A percentile compares a stretch with the other conserved stretches of the same genome.
Conservation (phyloP, 2,888 invertebrate genomes). For the Harpalus rubripes region DNA sequence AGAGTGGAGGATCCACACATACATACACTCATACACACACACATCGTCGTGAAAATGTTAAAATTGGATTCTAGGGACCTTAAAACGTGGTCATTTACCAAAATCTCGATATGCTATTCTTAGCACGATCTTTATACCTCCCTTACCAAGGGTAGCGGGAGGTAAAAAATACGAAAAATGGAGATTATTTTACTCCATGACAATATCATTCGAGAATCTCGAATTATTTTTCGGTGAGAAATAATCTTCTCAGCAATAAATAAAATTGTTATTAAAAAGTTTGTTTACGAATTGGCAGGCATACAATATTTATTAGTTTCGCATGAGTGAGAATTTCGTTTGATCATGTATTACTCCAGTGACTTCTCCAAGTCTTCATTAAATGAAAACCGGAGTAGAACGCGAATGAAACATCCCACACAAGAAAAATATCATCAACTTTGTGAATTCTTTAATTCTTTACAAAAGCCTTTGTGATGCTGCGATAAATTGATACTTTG, state of each 20-base stretch:
- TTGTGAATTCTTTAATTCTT: constrained; percentile 26
- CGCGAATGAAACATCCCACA: not conserved
- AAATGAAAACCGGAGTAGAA: not conserved
- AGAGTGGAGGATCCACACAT: no score
- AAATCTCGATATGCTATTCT: no score
- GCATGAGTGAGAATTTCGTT: not conserved
- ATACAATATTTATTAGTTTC: constrained; percentile 14
- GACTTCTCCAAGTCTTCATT: constrained; percentile 12
- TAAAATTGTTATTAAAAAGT: constrained; percentile 21
- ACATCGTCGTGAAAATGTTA: no score
- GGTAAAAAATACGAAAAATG: no score
- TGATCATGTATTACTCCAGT: not conserved
- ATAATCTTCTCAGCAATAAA: not conserved
- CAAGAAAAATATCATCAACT: constrained; percentile 20
- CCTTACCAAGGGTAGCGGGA: no score
- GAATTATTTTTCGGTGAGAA: not conserved
- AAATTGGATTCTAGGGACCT: no score
- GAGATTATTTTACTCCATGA: no score
- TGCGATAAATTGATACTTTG: constrained; percentile 9
- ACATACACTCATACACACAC: no score
- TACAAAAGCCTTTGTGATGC: constrained; percentile 2
- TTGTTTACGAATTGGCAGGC: not conserved
- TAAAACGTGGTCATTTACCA: no score
- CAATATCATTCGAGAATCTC: no score
- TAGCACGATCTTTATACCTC: no score